Evolutionary conservation across 2,888 invertebrate genomes (phyloP), one percentile per base, ranked within the genome.

Genomic region (Alentia gelatinosa): DNA sequence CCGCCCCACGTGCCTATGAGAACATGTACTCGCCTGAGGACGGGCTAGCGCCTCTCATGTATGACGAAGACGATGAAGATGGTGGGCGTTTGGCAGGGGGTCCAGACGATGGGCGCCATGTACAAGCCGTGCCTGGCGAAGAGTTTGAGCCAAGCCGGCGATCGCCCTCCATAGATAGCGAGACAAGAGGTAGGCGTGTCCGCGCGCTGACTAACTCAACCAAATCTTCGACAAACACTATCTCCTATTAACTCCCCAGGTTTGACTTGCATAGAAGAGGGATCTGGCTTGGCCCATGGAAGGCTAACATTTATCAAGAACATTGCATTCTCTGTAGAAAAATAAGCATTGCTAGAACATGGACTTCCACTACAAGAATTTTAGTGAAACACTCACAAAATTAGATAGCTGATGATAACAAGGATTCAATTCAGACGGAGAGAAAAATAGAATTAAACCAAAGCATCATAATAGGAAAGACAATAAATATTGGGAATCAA

Each of bases 151-250:
- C 86, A 9, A 39, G 19, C 89, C 92, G 92, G 33, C 91, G 92
- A 15, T 93, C 93, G 19, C 92, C 93, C 19, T 92, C 92, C 56
- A 92, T 92, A 7, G 92, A 92, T 56, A 92, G 92, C 30, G 91
- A 93, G 37, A 91, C 92, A n/a, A 50, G 91, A 91, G 92, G 92
- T 92, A 89, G 92, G 89, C 37, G 12, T 37, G 37, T 79, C 30
- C 30, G 12, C 47, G 9, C 47, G 19, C 47, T 47, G 19, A 84
- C 88, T 19, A 9, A 47, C 47, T 12, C 9, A 47, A n/a, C n/a
- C n/a, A n/a, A n/a, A n/a, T n/a, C n/a, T n/a, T n/a, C n/a, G 47
- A 47, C 7, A 47, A 47, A 47, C 47, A 7, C 47, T 47, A 47
- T 12, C 47, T 19, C 47, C 47, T 12, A 47, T 47, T 12, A 47